Base-by-base conservation (phyloP, 1,140 invertebrate species). In the Euura saliciscinereae region DNA sequence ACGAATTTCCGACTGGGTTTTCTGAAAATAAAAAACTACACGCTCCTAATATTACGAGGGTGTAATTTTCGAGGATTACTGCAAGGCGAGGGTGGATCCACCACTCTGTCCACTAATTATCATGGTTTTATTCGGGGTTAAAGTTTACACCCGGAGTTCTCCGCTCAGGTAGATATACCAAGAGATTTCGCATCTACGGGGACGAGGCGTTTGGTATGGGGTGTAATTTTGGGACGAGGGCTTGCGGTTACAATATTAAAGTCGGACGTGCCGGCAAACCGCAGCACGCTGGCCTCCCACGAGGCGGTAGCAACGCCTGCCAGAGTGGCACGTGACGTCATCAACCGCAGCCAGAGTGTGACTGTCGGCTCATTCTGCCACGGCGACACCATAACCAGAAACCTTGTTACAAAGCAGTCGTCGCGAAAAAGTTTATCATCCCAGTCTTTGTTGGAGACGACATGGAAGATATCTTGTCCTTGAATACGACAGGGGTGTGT, bases 161-260 rank as follows among this genome's bases (percentile, higher is more conserved):
- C 51, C 13, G 51, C 51, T n/a, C 51, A 59, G 51, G 51, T 59
- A 28, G 28, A 28, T 28, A 28, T 28, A 28, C 28, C 28, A 28
- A 28, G 28, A 28, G 28, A 59, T 59, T n/a, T 11, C 6, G 3
- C 51, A 59, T n/a, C 51, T 59, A 8, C 51, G 6, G 13, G 51
- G 51, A 5, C 10, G 51, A 59, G 51, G 51, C 3, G 51, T 59
- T 59, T 28, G 51, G 51, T 8, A 6, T 6, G 66, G 66, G 28
- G 66, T 42, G 66, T 67, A 67, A 67, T 67, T 67, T 67, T 70
- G 71, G 71, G 73, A 45, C 72, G 71, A 74, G 69, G 75, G 78
- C 79, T 79, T 78, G 78, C 79, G 78, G 76, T 76, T 78, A 75
- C 72, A 78, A 79, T 80, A 80, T 80, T 80, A 80, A 80, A 76